These are phyloP conservation scores for Philhelius pedissequus DNA, from an alignment of 2,888 invertebrate genomes.

Conservation along the genomic window DNA sequence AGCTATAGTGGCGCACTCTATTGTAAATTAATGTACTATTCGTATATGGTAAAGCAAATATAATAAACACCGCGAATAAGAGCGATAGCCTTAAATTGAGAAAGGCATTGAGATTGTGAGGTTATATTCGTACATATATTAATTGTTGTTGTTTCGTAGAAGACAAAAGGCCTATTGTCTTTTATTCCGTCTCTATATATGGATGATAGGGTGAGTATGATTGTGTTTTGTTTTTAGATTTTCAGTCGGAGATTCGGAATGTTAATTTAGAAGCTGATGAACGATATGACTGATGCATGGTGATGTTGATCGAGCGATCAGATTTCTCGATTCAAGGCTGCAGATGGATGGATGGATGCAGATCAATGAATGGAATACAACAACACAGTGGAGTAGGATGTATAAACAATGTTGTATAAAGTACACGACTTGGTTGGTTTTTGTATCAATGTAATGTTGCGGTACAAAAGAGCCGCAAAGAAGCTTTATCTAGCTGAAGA, in stretches of 20 bases:
- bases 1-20: constrained; percentile 48
- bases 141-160: neutral
- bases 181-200: neutral
- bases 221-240: neutral
- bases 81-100: neutral
- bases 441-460: neutral
- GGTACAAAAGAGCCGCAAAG: no score
- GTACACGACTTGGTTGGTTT: neutral
- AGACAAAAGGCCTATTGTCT: constrained; percentile 58
- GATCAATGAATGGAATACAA: neutral
- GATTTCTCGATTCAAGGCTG: constrained; percentile 59
- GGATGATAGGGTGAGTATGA: constrained; percentile 5
- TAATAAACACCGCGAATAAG: constrained; percentile 40
- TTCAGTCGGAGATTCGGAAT: constrained; percentile 31
- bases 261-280: constrained; percentile 61
- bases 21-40: constrained; percentile 54
- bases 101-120: constrained; percentile 1
- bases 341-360: constrained; percentile 23
- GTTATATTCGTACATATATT: constrained; percentile 4
- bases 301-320: constrained; percentile 57
- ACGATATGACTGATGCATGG: constrained; percentile 52
- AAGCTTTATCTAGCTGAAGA: neutral
- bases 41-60: constrained; percentile 41
- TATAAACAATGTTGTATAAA: neutral
- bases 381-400: neutral